Base-by-base conservation (phyloP, 2,888 invertebrate genomes). In the Eueremaeus valkanovi region DNA sequence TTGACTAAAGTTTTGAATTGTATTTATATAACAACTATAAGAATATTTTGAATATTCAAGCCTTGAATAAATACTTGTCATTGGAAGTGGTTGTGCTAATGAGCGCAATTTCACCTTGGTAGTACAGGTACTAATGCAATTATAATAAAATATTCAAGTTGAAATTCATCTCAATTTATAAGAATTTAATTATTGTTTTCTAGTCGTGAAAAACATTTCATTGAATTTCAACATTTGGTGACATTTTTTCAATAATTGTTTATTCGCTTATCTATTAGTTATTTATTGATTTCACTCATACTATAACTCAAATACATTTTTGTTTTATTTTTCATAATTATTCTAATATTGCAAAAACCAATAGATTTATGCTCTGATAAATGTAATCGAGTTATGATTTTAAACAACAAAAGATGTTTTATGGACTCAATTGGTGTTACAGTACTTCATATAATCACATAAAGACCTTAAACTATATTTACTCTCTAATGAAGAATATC, bases 21-120 rank as follows among this genome's bases (percentile, higher is more conserved):
- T 49, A n/a, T 49, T 49, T 49, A 49, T 49, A 49, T 49, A 49
- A 49, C 21, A 49, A 49, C 21, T 49, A 49, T 49, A n/a, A n/a
- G 18, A 21, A 49, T 49, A 49, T 49, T 49, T 49, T 21, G 21
- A 49, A 49, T 49, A 49, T 49, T 49, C 49, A 49, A 49, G 49
- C n/a, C 5, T 49, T 49, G n/a, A 49, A 49, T 49, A 49, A 49
- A 49, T 49, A 49, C 18, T 49, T 49, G 49, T 49, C 49, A 49
- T 49, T 49, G 49, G 21, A 49, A 49, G 21, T 49, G n/a, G 18
- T 49, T 49, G 18, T 5, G n/a, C n/a, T 49, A 49, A 49, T 49
- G 49, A 49, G 49, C n/a, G 49, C 21, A 21, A 21, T 18, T 8
- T 49, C 49, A 49, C 49, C 49, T 49, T 49, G 49, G 8, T 49